Base-by-base conservation (phyloP, 2,797 vertebrate genomes). In the Garrulus glandarius region DNA sequence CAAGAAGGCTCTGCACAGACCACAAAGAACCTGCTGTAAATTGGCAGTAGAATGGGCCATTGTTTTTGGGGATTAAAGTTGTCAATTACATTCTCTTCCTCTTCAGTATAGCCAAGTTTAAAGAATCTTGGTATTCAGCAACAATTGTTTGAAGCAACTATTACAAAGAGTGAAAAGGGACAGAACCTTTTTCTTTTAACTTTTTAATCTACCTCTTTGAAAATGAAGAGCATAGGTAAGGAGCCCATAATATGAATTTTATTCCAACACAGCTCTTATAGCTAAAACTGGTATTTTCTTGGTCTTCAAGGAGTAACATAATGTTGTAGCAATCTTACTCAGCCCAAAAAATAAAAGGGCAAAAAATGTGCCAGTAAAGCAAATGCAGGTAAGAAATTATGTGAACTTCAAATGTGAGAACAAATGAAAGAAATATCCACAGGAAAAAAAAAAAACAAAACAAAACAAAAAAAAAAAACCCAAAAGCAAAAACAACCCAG, bases 1-100 rank as follows among this genome's bases (percentile, higher is more conserved):
- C 63, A 72, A 36, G 89, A 80, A 92, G 85, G 34, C 64, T 93
- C 53, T 85, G 61, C 47, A 59, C 15, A 76, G 41, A 79, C 89
- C 87, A 79, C 81, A 89, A 70, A 94, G 63, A 84, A 86, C 60
- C 57, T 61, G 24, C 47, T 84, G 27, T 82, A 32, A 72, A 75
- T 39, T 65, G 57, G 69, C 72, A 88, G 18, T 30, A 88, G 89
- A 90, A 94, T 86, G 82, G 65, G 20, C 41, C 63, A 55, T 41
- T 95, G 89, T 87, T 49, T 79, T 83, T 82, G 44, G 89, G 91
- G 43, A 94, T 86, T 82, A 76, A 79, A 72, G 43, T 3, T 94
- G 80, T 86, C 88, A 86, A 55, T 90, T 76, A 84, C 55, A 44
- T 84, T 86, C 67, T 92, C 72, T 26, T 29, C 30, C 27, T 75